A percentile compares a stretch with the other conserved stretches of the same genome.
Evolutionary conservation across 2,888 invertebrate species (phyloP).

Genomic region (Gryllus longicercus): DNA sequence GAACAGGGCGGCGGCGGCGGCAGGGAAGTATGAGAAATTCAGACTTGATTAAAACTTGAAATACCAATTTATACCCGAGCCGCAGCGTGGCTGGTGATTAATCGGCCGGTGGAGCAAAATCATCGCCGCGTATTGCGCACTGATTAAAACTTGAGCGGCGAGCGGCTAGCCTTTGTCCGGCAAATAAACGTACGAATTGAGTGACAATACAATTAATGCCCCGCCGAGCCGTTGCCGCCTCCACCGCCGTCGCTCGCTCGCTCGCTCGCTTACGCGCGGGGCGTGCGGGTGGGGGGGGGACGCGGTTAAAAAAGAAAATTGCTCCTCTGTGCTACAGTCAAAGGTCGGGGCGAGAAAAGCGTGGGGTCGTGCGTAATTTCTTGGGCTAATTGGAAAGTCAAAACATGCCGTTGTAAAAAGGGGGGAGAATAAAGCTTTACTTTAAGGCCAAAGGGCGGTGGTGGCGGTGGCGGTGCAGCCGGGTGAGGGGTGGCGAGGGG

Average conservation of each 20-base stretch:
- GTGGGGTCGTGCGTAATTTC: slow-evolving; percentile 41
- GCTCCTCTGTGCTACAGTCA: slow-evolving; percentile 30
- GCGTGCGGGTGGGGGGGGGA: background rate
- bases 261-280: too few relatives aligned
- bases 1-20: background rate
- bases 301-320: slow-evolving; percentile 30
- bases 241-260: background rate
- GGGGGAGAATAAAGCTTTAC: slow-evolving; percentile 19
- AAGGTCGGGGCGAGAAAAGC: slow-evolving; percentile 26
- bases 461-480: slow-evolving; percentile 33
- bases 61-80: background rate
- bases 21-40: background rate
- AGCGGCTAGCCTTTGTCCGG: background rate
- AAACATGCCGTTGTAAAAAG: slow-evolving; percentile 38
- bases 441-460: slow-evolving; percentile 27
- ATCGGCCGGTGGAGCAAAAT: background rate
- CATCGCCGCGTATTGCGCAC: slow-evolving; percentile 19
- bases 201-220: slow-evolving; percentile 34
- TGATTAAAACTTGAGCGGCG: slow-evolving; percentile 18
- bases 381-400: slow-evolving; percentile 46
- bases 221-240: background rate
- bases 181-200: slow-evolving; percentile 25
- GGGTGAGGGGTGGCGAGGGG: slow-evolving; percentile 35
- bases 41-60: slow-evolving; percentile 8
- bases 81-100: background rate